Base-by-base conservation (phyloP, 2,888 invertebrate species). In the Incurvaria masculella region DNA sequence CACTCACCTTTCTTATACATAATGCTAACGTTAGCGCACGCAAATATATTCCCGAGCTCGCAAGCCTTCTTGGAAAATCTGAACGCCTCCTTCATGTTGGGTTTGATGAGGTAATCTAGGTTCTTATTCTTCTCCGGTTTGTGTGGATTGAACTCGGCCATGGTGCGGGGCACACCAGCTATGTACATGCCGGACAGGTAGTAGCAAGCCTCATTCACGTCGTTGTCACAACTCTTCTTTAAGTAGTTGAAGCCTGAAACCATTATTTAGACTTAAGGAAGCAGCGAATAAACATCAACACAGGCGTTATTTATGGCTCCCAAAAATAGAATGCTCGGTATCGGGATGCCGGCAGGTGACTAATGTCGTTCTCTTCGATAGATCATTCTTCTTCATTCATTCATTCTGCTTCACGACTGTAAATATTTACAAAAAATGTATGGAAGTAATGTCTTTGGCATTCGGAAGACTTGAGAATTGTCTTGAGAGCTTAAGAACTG, bases 1-100 rank as follows among this genome's bases (percentile, higher is more conserved):
- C 14, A 33, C 33, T 14, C 33, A 33, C 33, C 33, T 4, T 84
- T 84, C 26, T 81, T 81, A 64, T 91, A 91, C 90, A 94, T 94
- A 66, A 89, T 85, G 61, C 94, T 88, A 1, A 96, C 76, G 73
- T 97, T 97, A 0, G 89, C 88, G 74, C 98, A 98, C 0, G 92
- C 91, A 61, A 88, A 89, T 64, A 93, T 85, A 62, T 94, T 89
- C 1, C 89, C 90, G 1, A 87, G 69, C 52, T 94, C 89, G 65
- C 97, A 98, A 0, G 89, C 91, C 65, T 86, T 88, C 49, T 81
- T 69, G 0, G 92, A 88, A 60, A 84, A 89, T 33, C 85, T 73
- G 64, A 92, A 91, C 0, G 95, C 94, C 67, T 90, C 87, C 39
- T 78, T 79, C 81, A 86, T 84, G 61, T 94, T 85, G 53, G 86